Evolutionary conservation across 2,113 vertebrate species (phyloP).

Genomic region (Pitta sordida): DNA sequence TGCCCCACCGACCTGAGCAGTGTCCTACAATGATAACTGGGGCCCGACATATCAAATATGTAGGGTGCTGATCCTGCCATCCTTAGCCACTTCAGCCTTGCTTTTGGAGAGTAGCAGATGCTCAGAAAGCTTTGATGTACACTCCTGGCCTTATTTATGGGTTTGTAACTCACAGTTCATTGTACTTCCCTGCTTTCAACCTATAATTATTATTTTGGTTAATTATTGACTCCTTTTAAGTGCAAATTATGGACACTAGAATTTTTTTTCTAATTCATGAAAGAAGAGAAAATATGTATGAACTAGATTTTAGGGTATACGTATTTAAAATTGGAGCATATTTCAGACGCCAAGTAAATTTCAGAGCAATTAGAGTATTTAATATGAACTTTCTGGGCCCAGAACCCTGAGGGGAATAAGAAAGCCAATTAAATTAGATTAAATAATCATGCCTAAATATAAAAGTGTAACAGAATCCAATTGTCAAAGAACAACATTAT

Average conservation of each 20-base stretch:
- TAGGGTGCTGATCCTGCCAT: background rate
- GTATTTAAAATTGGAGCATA: slow-evolving; percentile 39
- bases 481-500: slow-evolving; percentile 68
- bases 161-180: background rate
- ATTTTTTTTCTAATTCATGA: slow-evolving; percentile 23
- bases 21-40: background rate
- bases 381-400: slow-evolving; percentile 71
- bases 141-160: slow-evolving; percentile 28
- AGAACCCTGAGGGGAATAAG: slow-evolving; percentile 67
- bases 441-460: slow-evolving; percentile 74
- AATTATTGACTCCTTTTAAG: slow-evolving; percentile 67
- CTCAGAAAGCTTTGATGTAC: slow-evolving; percentile 54
- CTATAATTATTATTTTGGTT: slow-evolving; percentile 57
- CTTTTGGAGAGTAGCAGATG: background rate
- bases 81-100: background rate
- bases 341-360: slow-evolving; percentile 64
- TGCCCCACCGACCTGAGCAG: background rate
- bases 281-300: slow-evolving; percentile 52
- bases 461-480: slow-evolving; percentile 60
- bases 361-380: slow-evolving; percentile 77
- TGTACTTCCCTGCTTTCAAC: background rate
- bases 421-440: slow-evolving; percentile 78
- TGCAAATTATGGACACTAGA: slow-evolving; percentile 57
- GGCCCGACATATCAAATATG: background rate
- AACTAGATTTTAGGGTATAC: slow-evolving; percentile 57